phyloP scores from a whole-genome alignment of 2,113 vertebrate genomes.

The Symphodus melops region DNA sequence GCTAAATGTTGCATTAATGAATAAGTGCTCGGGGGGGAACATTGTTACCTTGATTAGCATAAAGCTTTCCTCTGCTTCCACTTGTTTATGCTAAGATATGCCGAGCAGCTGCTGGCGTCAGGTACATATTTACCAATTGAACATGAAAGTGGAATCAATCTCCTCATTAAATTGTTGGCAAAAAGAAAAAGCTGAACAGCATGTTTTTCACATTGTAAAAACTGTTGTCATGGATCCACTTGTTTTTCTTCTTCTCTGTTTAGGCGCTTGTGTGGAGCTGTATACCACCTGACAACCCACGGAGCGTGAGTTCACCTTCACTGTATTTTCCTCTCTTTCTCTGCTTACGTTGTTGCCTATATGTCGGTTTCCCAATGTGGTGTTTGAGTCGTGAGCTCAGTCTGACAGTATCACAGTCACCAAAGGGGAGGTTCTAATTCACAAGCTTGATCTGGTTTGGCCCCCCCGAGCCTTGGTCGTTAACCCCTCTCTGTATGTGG shows the following conservation, averaged over 20 bases:
- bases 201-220: background rate
- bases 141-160: background rate
- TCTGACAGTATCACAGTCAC: constrained; percentile 11
- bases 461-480: constrained; percentile 19
- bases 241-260: background rate
- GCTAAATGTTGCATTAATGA: background rate
- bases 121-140: background rate
- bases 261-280: background rate
- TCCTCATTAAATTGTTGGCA: background rate
- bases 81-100: background rate
- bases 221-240: background rate
- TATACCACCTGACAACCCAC: background rate
- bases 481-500: constrained; percentile 32
- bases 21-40: background rate
- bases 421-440: constrained; percentile 30
- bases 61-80: background rate
- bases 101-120: background rate
- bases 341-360: background rate
- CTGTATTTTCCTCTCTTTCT: too few relatives aligned
- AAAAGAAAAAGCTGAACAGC: background rate
- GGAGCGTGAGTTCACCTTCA: background rate
- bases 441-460: constrained; percentile 3
- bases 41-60: background rate
- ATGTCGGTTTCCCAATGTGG: background rate
- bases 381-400: background rate